Evolutionary conservation across 2,797 vertebrate species (phyloP), one percentile per base, ranked within the genome.

Genomic region (Melanotaenia maccullochi): DNA sequence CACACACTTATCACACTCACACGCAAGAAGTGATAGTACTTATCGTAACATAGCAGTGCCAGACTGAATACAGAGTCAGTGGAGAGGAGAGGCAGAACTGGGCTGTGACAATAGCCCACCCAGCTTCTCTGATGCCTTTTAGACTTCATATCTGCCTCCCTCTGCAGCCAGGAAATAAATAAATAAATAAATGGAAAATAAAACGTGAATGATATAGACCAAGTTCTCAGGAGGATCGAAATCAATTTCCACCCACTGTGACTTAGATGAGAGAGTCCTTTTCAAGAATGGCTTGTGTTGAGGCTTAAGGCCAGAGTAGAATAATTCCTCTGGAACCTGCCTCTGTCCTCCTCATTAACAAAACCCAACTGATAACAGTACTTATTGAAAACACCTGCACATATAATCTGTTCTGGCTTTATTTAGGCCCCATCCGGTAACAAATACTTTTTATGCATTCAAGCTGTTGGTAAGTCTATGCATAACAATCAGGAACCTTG

Each of bases 141-240:
- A 84, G 81, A 82, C 76, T 76, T 84, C 68, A 76, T 85, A 86
- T 87, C 80, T 84, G 32, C 64, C 68, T 87, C 70, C 56, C 74
- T 79, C 51, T 71, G 86, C 68, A 72, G 75, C 61, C 18, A 20
- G 24, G 63, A 56, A 52, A 57, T 76, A 68, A 59, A 76, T 67
- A 56, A 52, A 57, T 76, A 68, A 59, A 76, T 67, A 63, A 72
- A 58, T n/a, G 30, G 18, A 14, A 67, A 68, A 75, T 61, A 63
- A 68, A 78, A 78, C 55, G 52, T 76, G 68, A 82, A 73, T 71
- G 68, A 79, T 82, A 84, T 69, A 68, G 75, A 85, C 68, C 68
- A 25, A 79, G 40, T 81, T 82, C 85, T 90, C 71, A 61, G 78
- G 84, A 76, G 84, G 85, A 85, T 82, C 30, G n/a, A 84, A 87